Conservation (phyloP, 2,113 vertebrate genomes). For the Hydropotes inermis region DNA sequence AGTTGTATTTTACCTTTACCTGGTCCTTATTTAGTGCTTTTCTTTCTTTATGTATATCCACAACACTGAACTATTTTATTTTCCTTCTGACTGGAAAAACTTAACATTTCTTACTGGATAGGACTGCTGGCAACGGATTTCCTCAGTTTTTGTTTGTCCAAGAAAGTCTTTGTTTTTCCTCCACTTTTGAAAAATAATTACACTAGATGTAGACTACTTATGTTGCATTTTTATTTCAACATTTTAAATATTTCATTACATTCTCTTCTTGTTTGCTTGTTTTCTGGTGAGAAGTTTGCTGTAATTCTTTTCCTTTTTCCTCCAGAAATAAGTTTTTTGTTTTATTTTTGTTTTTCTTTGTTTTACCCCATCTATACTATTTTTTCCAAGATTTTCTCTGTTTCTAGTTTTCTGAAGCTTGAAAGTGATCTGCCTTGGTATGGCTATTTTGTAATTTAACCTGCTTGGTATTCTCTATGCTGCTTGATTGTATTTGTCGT, state of each 20-base stretch:
- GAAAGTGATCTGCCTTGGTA: neutral
- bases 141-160: neutral
- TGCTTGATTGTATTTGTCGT: neutral
- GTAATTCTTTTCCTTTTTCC: neutral
- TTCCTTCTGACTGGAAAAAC: neutral
- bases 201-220: neutral
- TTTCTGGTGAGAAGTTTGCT: neutral
- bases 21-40: neutral
- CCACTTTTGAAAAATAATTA: neutral
- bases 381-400: neutral
- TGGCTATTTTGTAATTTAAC: neutral
- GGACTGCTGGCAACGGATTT: neutral
- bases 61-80: neutral
- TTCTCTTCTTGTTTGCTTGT: neutral
- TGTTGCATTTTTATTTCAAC: neutral
- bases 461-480: neutral
- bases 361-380: neutral
- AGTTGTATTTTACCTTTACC: neutral
- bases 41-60: neutral
- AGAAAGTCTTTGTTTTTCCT: neutral
- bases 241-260: neutral
- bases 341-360: neutral
- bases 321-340: neutral
- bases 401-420: neutral
- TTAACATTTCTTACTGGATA: neutral